A percentile compares a stretch with the other conserved stretches of the same genome.
Evolutionary conservation across 2,797 vertebrate genomes (phyloP).

Genomic region (Pangasius mekongensis): DNA sequence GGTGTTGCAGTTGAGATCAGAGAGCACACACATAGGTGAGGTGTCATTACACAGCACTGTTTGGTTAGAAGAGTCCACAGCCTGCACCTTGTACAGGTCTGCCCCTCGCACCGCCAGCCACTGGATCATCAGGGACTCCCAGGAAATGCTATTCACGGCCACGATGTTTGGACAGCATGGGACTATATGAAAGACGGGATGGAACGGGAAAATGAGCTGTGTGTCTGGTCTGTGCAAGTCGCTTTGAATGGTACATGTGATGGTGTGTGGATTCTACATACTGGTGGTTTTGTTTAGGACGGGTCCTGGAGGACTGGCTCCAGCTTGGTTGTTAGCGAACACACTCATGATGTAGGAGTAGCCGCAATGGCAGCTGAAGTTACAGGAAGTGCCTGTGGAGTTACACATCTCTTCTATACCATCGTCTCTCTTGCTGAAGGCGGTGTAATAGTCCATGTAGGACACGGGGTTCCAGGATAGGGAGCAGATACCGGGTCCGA

Average conservation of each 20-base stretch:
- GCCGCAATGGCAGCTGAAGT: slow-evolving; percentile 84
- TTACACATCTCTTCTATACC: slow-evolving; percentile 83
- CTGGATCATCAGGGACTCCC: slow-evolving; percentile 80
- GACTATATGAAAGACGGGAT: slow-evolving; percentile 69
- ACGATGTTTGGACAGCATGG: slow-evolving; percentile 86
- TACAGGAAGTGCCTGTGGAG: slow-evolving; percentile 79
- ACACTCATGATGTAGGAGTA: slow-evolving; percentile 88
- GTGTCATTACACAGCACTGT: slow-evolving; percentile 84
- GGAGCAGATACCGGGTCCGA: slow-evolving; percentile 75
- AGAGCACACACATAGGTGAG: slow-evolving; percentile 80
- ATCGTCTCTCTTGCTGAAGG: slow-evolving; percentile 83
- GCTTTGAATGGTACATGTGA: too few relatives aligned
- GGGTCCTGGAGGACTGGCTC: slow-evolving; percentile 80
- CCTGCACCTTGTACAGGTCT: slow-evolving; percentile 83
- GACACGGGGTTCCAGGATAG: slow-evolving; percentile 78
- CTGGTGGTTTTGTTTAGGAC: slow-evolving; percentile 85
- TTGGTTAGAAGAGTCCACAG: slow-evolving; percentile 59
- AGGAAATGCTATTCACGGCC: slow-evolving; percentile 70
- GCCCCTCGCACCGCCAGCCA: slow-evolving; percentile 85
- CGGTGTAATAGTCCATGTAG: slow-evolving; percentile 79
- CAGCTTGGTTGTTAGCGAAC: slow-evolving; percentile 84
- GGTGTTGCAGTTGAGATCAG: slow-evolving; percentile 82
- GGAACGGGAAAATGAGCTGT: not conserved
- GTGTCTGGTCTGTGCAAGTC: too few relatives aligned
- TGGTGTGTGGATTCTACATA: slow-evolving; percentile 63